Conservation (phyloP, 2,113 vertebrate genomes). For the Cynocephalus volans region DNA sequence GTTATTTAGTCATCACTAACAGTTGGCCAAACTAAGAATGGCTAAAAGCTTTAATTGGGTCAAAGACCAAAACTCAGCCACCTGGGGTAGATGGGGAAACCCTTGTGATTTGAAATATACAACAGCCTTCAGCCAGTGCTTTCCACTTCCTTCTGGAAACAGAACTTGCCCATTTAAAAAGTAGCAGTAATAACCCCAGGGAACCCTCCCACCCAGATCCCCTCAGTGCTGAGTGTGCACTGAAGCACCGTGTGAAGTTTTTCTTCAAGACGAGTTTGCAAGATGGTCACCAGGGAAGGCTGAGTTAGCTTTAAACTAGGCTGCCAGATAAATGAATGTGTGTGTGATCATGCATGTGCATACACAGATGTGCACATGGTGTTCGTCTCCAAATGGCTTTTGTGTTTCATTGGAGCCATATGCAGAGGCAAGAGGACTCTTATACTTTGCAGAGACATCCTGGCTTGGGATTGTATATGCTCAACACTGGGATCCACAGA, state of each 20-base stretch:
- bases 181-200: background rate
- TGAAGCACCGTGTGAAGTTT: background rate
- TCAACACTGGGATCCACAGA: background rate
- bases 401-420: background rate
- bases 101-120: background rate
- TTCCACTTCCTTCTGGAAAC: background rate
- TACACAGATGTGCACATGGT: background rate
- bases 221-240: background rate
- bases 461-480: background rate
- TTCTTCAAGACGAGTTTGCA: background rate
- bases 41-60: background rate
- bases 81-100: background rate
- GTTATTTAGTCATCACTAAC: background rate
- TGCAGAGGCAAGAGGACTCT: background rate
- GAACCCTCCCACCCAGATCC: background rate
- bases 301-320: background rate
- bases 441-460: background rate
- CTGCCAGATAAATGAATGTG: background rate
- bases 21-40: background rate
- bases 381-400: background rate
- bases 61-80: background rate
- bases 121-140: background rate
- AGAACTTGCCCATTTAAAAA: background rate
- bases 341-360: background rate
- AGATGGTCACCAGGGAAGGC: accelerated